Conservation (phyloP, 2,888 invertebrate species). For the Philonicus albiceps region DNA sequence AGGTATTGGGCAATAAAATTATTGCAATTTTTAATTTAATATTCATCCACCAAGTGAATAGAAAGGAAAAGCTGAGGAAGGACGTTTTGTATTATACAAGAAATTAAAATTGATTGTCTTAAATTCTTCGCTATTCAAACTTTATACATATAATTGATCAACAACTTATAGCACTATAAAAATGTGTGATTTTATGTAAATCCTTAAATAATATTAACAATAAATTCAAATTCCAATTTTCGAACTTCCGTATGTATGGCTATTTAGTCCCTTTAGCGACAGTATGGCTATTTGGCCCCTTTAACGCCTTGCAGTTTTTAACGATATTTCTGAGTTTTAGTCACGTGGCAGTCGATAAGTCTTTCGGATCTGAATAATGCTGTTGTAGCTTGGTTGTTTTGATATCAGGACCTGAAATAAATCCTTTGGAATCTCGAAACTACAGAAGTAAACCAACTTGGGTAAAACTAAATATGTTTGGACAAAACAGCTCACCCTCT, state of each 20-base stretch:
- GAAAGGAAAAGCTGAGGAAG: not conserved
- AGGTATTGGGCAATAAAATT: not conserved
- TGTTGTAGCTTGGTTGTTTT: not conserved
- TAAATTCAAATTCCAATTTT: not conserved
- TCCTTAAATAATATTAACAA: not conserved
- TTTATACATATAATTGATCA: not conserved
- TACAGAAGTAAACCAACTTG: not conserved
- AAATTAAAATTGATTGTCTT: not conserved
- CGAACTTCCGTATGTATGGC: too few species aligned
- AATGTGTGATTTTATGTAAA: not conserved
- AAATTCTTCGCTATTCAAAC: not conserved
- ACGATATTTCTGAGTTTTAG: not conserved
- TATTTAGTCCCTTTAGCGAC: not conserved
- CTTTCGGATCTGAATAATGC: not conserved
- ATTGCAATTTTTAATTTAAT: not conserved
- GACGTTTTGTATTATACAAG: not conserved
- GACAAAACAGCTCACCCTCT: not conserved
- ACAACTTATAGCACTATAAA: not conserved
- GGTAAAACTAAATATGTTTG: not conserved
- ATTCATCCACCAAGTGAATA: not conserved
- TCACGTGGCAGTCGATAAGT: not conserved
- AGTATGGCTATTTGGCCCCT: not conserved
- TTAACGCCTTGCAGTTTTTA: not conserved
- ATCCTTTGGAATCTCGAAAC: not conserved
- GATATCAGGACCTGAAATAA: not conserved